Conservation (phyloP, 2,888 invertebrate genomes). For the Atethmia centrago region DNA sequence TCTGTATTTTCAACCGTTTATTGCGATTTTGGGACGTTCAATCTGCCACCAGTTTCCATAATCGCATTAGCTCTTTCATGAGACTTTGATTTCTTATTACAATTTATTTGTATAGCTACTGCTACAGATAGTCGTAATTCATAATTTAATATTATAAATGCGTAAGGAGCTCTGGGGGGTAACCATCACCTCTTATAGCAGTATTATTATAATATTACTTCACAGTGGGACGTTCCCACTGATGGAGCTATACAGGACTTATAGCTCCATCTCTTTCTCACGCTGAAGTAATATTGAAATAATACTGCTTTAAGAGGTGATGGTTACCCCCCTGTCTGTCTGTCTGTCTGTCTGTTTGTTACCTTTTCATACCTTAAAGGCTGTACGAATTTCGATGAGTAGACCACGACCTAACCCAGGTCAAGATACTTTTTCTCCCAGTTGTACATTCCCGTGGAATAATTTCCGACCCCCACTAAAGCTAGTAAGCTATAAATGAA, state of each 20-base stretch:
- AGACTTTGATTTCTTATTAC: background rate
- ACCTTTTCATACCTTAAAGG: background rate
- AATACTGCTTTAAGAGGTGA: too few species aligned
- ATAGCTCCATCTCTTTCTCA: too few species aligned
- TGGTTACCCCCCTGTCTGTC: too few species aligned
- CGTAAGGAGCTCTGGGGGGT: too few species aligned
- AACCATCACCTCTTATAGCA: too few species aligned
- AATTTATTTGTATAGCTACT: background rate
- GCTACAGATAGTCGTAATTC: background rate
- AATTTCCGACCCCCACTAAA: too few species aligned
- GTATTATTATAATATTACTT: too few species aligned
- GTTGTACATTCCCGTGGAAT: background rate
- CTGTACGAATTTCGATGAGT: background rate
- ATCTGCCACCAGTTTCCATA: background rate
- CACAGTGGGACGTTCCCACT: too few species aligned
- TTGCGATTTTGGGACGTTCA: constrained; percentile 6
- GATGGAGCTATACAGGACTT: too few species aligned
- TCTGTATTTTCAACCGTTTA: background rate
- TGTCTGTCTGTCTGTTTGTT: background rate
- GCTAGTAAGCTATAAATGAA: background rate
- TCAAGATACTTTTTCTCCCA: background rate
- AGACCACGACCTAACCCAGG: background rate
- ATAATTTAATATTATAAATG: too few species aligned
- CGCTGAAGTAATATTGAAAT: too few species aligned
- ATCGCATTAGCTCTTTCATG: background rate